Percentiles rank a stretch among this genome's conserved stretches.
These are phyloP conservation scores for Dolichoris vasculosae DNA, from an alignment of 1,140 invertebrate genomes.

Conservation along the genomic window DNA sequence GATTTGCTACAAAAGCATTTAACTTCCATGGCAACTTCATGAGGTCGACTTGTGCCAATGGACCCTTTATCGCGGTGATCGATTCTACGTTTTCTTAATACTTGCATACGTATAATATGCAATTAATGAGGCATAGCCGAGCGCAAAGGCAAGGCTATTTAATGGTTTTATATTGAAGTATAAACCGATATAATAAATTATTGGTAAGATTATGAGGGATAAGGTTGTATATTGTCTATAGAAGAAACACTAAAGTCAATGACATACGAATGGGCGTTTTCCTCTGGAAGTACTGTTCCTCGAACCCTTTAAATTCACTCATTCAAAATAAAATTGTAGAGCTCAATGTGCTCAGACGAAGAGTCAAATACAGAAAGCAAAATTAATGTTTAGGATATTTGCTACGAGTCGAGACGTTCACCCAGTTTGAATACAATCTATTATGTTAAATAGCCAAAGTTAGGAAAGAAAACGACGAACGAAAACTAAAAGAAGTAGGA, in stretches of 20 bases:
- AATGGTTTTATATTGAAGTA: not conserved
- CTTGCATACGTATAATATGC: not conserved
- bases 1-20: not conserved
- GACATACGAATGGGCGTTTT: not conserved
- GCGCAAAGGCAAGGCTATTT: not conserved
- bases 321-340: not conserved
- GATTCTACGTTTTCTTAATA: not conserved
- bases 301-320: constrained; percentile 16
- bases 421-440: not conserved
- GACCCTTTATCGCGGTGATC: not conserved
- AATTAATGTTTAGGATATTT: not conserved
- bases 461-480: not conserved
- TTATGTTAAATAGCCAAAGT: not conserved
- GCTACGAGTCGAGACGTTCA: not conserved
- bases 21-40: not conserved
- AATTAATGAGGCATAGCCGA: not conserved
- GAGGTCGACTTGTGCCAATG: not conserved
- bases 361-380: not conserved
- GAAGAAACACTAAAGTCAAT: not conserved
- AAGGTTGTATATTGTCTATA: not conserved
- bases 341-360: not conserved
- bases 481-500: not conserved
- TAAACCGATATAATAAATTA: not conserved
- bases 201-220: not conserved
- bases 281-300: not conserved